Percentiles rank a stretch among this genome's conserved stretches.
These are phyloP conservation scores for Eciton burchellii DNA, from an alignment of 1,140 invertebrate species.

Conservation along the genomic window DNA sequence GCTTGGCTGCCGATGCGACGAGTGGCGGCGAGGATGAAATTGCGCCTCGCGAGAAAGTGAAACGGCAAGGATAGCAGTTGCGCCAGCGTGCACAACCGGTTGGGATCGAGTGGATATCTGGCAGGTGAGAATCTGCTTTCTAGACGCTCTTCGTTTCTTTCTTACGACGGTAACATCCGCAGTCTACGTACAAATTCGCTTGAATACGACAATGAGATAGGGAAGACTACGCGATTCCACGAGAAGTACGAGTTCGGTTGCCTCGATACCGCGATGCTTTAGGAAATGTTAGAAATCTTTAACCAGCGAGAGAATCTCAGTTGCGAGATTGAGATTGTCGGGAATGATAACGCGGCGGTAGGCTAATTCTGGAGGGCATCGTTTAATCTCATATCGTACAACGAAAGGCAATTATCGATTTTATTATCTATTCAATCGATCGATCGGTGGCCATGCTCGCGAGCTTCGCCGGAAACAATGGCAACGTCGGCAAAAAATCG, in stretches of 20 bases:
- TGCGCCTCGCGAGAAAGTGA: slow-evolving; percentile 72
- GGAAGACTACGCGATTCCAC: background rate
- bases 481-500: slow-evolving; percentile 47
- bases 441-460: background rate
- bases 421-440: slow-evolving; percentile 29
- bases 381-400: background rate
- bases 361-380: background rate
- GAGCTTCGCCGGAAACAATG: slow-evolving; percentile 31
- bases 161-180: background rate
- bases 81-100: slow-evolving; percentile 8
- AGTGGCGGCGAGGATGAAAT: slow-evolving; percentile 29
- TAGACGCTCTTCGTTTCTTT: background rate
- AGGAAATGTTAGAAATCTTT: background rate
- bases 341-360: background rate
- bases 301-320: background rate
- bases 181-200: background rate
- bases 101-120: slow-evolving; percentile 18
- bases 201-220: background rate
- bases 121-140: slow-evolving; percentile 40
- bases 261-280: background rate
- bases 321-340: background rate
- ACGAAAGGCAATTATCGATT: slow-evolving; percentile 21
- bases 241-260: background rate
- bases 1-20: slow-evolving; percentile 67
- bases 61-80: slow-evolving; percentile 51